Evolutionary conservation across 1,140 invertebrate genomes (phyloP), one percentile per base, ranked within the genome.

Genomic region (Bombus vancouverensis): DNA sequence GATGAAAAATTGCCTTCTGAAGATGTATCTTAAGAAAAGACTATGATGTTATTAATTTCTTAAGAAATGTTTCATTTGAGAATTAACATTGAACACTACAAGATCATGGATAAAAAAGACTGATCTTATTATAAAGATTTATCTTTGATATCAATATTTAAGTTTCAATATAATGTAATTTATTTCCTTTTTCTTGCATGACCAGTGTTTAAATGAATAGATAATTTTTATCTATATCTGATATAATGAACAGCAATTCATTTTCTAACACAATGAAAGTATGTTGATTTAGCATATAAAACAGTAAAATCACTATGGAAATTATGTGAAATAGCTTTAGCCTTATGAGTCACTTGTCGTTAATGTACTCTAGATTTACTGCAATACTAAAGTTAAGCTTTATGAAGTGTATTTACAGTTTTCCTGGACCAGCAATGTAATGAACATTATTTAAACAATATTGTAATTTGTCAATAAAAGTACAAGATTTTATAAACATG

Each of bases 91-190:
- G 79, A 75, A 75, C 78, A 53, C 39, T 76, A 65, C 81, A 83
- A 77, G 81, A 72, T 81, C 72, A 83, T 57, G 73, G 73, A 83
- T 59, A 44, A 76, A 86, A 62, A 86, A 86, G 78, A 86, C 81
- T 81, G 79, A 86, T 83, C 79, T 83, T 70, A 76, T 71, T 76
- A 71, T 37, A 71, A 34, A 75, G 39, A 22, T 13, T 81, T 57
- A 53, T 2, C 62, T 75, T 85, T 80, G 39, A 84, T 84, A 62
- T 65, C 18, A 15, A 72, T 83, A 78, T 57, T 80, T 85, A 73
- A 53, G 42, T 80, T 85, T 62, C 32, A 57, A 25, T 15, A 42
- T 76, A 37, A 47, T 79, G 47, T 85, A 72, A 79, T 72, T 79
- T 84, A 84, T n/a, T 72, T 68, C 39, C 47, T 37, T 28, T 42